phyloP scores from a whole-genome alignment of 2,113 vertebrate species.

The Xiphorhynchus elegans region DNA sequence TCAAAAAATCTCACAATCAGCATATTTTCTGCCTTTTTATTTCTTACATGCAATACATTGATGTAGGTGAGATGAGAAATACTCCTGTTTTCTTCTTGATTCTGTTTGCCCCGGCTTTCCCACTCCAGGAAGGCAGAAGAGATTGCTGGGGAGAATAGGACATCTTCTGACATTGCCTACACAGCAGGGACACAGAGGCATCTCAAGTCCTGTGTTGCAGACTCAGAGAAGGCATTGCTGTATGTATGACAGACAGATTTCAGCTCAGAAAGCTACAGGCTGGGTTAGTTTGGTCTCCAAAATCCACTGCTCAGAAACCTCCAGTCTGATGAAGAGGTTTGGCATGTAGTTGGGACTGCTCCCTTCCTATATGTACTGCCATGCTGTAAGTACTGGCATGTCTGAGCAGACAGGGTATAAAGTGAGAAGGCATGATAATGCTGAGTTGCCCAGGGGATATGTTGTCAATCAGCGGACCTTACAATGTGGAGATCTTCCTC shows the following conservation, averaged over 20 bases:
- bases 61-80: neutral
- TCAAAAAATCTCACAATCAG: neutral
- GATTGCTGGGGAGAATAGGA: neutral
- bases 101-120: neutral
- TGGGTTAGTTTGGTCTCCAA: neutral
- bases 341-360: neutral
- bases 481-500: accelerated
- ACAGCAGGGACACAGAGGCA: neutral
- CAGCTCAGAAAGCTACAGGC: neutral
- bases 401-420: neutral
- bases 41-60: neutral
- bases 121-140: neutral
- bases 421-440: neutral
- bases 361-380: neutral
- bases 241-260: neutral
- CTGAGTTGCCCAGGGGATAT: neutral
- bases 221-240: neutral
- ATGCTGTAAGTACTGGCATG: neutral
- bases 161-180: neutral
- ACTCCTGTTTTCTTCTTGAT: neutral
- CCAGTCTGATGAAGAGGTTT: neutral
- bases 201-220: neutral
- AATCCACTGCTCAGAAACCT: neutral
- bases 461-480: neutral
- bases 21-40: neutral